Base-by-base conservation (phyloP, 2,888 invertebrate species). In the Opisthograptis luteolata region DNA sequence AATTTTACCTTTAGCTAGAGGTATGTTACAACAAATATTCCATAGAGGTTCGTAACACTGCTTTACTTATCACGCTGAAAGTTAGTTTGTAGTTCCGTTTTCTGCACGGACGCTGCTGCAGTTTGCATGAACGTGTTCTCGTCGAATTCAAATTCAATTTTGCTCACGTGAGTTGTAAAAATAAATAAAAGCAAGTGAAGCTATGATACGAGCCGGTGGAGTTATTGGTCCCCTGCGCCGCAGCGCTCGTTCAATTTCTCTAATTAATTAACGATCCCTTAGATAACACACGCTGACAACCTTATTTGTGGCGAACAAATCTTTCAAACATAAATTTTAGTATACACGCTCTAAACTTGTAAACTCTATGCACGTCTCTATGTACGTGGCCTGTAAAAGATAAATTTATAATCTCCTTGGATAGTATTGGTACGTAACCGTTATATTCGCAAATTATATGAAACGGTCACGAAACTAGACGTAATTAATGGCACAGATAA, bases 271-370 rank as follows among this genome's bases (percentile, higher is more conserved):
- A 86, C 87, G 90, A 90, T 90, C 85, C 81, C 72, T 75, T 84
- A 88, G 89, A 89, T 89, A 89, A 89, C 82, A 79, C 79, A 71
- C 84, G 84, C 86, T 89, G 89, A 90, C 90, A 90, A 88, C 81
- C 84, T 90, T 89, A 90, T 90, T 90, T 90, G 90, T 90, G 88
- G 89, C 84, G 76, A 82, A 87, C 88, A 88, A 90, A 90, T 89
- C 88, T 87, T 83, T 82, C 76, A 81, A 77, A 82, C 89, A 90
- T 90, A 89, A 90, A 90, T 90, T 88, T 84, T 76, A 84, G 71
- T 79, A 76, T 85, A 87, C 88, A 88, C 82, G 85, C 79, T 84
- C 84, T 84, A 85, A 84, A 86, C 86, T 85, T 84, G 87, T 88
- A 84, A 83, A 87, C 79, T 80, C 74, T 81, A 82, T 81, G 81